Base-by-base conservation (phyloP, 2,888 invertebrate genomes). In the Caenorhabditis sp. region DNA sequence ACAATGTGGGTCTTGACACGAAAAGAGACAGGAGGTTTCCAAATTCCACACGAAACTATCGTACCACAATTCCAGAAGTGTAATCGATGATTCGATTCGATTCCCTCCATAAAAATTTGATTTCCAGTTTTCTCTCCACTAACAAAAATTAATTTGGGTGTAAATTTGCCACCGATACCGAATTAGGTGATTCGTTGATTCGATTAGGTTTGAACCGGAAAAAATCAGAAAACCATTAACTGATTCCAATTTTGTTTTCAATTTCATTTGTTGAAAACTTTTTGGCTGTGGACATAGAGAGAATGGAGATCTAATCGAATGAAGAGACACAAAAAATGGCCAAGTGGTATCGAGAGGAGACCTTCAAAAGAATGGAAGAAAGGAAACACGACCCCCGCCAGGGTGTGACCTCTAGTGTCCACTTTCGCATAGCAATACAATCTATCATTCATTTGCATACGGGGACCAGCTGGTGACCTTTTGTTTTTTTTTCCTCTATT, bases 181-280 rank as follows among this genome's bases (percentile, higher is more conserved):
- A 59, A 59, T 72, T 47, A 72, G 38, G 61, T 68, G 47, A 75
- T 66, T 66, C 66, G 66, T 51, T 76, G 69, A 76, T 76, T 76
- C 76, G 76, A 76, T 76, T 76, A 76, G 69, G 69, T 56, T 75
- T 75, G 76, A 76, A 76, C 76, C 69, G 76, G 76, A 68, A 68
- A 58, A 75, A 68, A 68, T 44, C 70, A 31, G 38, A 66, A 66
- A 66, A 66, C 66, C 66, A 35, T 66, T 66, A 49, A 66, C 66
- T 51, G 35, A 66, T 51, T 66, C 28, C 28, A 1, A n/a, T 51
- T 49, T 28, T 35, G 35, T 44, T 44, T 68, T 68, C 68, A 49
- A 24, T 54, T 54, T n/a, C 24, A 54, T 24, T 41, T 24, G 16
- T 51, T 38, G 38, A 38, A 38, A 38, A 38, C 38, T 38, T 10